Conservation (phyloP, 2,113 vertebrate species). For the Morone chrysops region DNA sequence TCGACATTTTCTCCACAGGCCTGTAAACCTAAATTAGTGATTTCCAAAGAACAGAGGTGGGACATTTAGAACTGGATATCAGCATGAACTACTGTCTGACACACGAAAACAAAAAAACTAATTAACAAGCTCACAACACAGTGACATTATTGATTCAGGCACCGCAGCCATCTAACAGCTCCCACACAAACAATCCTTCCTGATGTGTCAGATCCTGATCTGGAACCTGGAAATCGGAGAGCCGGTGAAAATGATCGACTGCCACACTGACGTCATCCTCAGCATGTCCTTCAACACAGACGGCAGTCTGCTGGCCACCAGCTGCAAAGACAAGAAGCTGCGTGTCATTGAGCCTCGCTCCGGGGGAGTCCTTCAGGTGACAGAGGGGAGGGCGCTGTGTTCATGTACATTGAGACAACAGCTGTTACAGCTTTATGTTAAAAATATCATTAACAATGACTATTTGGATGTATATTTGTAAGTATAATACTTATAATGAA, state of each 20-base stretch:
- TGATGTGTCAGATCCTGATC: conserved; percentile 90
- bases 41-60: background rate
- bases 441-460: too few relatives aligned
- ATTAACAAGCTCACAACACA: background rate
- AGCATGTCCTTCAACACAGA: conserved; percentile 98
- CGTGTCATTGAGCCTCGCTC: conserved; percentile 95
- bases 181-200: conserved; percentile 11
- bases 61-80: background rate
- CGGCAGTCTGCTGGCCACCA: conserved; percentile 94
- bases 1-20: background rate
- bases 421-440: too few relatives aligned
- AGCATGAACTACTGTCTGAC: background rate
- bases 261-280: conserved; percentile 95
- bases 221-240: conserved; percentile 97
- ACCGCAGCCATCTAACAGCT: background rate
- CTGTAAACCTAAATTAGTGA: background rate
- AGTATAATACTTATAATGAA: background rate
- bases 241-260: conserved; percentile 98
- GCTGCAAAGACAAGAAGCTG: conserved; percentile 96
- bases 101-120: background rate
- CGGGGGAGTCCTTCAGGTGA: conserved; percentile 92
- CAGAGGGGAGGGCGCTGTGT: background rate
- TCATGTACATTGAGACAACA: background rate
- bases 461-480: too few relatives aligned
- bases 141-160: background rate